phyloP scores from a whole-genome alignment of 2,797 vertebrate species.

The Oreonectes daqikongensis region DNA sequence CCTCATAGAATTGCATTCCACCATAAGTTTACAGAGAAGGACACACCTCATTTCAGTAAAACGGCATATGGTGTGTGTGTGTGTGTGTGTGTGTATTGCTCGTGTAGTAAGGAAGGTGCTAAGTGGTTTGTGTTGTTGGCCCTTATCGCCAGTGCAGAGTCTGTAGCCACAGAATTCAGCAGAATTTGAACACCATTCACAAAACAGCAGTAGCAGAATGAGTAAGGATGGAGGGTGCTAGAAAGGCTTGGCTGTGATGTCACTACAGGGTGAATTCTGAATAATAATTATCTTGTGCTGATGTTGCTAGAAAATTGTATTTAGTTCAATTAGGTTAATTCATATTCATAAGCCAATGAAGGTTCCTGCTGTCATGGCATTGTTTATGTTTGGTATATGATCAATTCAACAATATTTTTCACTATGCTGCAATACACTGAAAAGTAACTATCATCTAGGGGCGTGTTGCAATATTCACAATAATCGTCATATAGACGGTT shows the following conservation, averaged over 20 bases:
- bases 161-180: neutral
- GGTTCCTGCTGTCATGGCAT: neutral
- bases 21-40: neutral
- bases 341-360: neutral
- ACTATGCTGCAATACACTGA: no score
- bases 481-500: no score
- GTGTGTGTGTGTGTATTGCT: constrained; percentile 25
- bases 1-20: neutral
- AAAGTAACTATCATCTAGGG: no score
- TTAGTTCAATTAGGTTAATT: neutral
- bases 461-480: no score
- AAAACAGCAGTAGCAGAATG: neutral
- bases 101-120: constrained; percentile 23
- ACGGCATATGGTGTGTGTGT: constrained; percentile 25
- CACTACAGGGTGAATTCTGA: neutral
- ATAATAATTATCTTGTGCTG: neutral
- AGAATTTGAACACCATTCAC: neutral
- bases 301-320: neutral
- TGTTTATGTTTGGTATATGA: neutral
- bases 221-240: neutral
- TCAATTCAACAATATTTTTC: no score
- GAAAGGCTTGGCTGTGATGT: neutral
- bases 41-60: neutral
- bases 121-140: constrained; percentile 35
- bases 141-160: neutral